Evolutionary conservation across 2,888 invertebrate species (phyloP), one percentile per base, ranked within the genome.

Genomic region (Macaria liturata): DNA sequence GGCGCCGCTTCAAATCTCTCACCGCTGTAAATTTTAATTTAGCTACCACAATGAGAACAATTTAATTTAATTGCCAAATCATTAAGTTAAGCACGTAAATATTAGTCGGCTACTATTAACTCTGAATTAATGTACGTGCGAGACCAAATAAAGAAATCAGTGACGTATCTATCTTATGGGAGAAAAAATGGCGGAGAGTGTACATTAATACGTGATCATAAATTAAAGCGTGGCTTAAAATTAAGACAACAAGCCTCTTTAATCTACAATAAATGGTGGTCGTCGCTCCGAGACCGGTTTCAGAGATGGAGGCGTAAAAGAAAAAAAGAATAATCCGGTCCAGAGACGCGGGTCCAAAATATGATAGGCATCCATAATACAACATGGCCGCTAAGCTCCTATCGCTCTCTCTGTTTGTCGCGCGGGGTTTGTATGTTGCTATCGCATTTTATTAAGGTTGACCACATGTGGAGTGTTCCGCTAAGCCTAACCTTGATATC

Each of bases 211-310:
- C 81, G 83, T 83, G 79, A 76, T 79, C 83, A 90, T 91, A 91
- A 91, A 91, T 91, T 91, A 90, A 86, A 88, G 82, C 83, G 83
- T 84, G 86, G 85, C 86, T 92, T 88, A 91, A 91, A 92, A 92
- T 92, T 91, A 91, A 92, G 92, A 92, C 92, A 92, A 92, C 91
- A 91, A 91, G 87, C 84, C 90, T 91, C 87, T 91, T 92, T 92
- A 92, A 92, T 92, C 91, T 91, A 91, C 89, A 91, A 91, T 91
- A 91, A 91, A 91, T 91, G 91, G 86, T 85, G 84, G 88, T 85
- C 88, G 88, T 84, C 88, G 84, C 83, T 80, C 80, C 71, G 76
- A 84, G 88, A 91, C 90, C 91, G 90, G 91, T 91, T 91, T 70
- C 75, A 69, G 81, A 87, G 89, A 86, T 83, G 86, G 84, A 88